Evolutionary conservation across 92 coral and sea anemone genomes (phyloP).

Genomic region (Meandrina meandrites): DNA sequence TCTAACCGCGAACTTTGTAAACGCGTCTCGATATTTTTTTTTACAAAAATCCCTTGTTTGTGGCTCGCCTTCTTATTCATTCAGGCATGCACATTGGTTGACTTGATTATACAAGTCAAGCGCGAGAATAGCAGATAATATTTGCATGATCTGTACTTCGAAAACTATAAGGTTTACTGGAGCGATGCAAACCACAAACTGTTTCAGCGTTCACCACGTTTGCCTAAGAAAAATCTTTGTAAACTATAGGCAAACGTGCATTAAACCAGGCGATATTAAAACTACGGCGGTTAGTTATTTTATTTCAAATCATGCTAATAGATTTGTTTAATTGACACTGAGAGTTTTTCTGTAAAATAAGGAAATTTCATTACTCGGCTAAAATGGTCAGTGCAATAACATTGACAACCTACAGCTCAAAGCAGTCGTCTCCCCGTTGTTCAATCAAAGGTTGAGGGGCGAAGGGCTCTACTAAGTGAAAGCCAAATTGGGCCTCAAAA

Average conservation of each 20-base stretch:
- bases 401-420: no score
- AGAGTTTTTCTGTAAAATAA: background rate
- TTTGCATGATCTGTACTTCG: background rate
- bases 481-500: background rate
- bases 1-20: background rate
- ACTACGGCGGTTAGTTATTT: background rate
- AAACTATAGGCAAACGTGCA: background rate
- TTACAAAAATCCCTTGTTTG: background rate
- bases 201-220: background rate
- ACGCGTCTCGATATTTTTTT: background rate
- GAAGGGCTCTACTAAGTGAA: background rate
- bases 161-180: conserved; percentile 14
- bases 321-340: background rate
- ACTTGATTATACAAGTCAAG: background rate
- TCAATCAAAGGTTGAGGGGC: no score
- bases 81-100: background rate
- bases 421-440: no score
- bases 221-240: no score
- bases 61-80: background rate
- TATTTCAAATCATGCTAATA: no score
- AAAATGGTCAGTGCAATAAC: no score
- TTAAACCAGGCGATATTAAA: background rate
- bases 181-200: background rate
- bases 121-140: background rate
- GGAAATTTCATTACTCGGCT: no score